These are phyloP conservation scores for Drosophila suboccidentalis DNA, from an alignment of 2,888 invertebrate species.

Conservation along the genomic window DNA sequence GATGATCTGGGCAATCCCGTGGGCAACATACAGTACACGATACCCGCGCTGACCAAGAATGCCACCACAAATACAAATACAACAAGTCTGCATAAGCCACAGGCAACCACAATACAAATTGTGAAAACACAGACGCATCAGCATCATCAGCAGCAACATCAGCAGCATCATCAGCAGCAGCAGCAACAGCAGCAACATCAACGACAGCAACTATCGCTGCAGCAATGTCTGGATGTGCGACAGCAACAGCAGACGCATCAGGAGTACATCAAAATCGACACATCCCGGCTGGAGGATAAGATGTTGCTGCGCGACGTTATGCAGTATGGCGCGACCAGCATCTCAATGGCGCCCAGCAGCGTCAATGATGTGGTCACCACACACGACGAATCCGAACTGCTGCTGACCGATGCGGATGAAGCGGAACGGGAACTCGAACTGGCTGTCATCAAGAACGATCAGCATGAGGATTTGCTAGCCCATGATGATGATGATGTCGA, in stretches of 20 bases:
- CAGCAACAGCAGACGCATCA: constrained; percentile 55
- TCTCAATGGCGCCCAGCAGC: constrained; percentile 53
- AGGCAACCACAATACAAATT: constrained; percentile 82
- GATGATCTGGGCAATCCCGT: constrained; percentile 82
- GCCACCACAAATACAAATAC: constrained; percentile 66
- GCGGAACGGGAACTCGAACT: constrained; percentile 66
- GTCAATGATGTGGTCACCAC: constrained; percentile 43
- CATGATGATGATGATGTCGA: constrained; percentile 60
- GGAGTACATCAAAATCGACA: constrained; percentile 82
- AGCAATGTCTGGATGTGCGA: constrained; percentile 48
- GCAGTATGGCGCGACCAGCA: constrained; percentile 77
- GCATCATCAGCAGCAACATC: constrained; percentile 46
- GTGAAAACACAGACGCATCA: constrained; percentile 78
- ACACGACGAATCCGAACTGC: constrained; percentile 61
- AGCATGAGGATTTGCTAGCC: constrained; percentile 49
- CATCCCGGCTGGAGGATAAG: constrained; percentile 80
- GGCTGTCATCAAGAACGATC: constrained; percentile 60
- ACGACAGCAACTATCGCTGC: constrained; percentile 50
- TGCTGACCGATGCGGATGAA: constrained; percentile 67
- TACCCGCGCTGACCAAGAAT: constrained; percentile 74
- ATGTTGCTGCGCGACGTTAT: constrained; percentile 81
- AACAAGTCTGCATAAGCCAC: constrained; percentile 64
- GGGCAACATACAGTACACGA: constrained; percentile 84
- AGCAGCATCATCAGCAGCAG: constrained; percentile 49
- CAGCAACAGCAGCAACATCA: constrained; percentile 53